These are phyloP conservation scores for Alfaro cultratus DNA, from an alignment of 2,797 vertebrate genomes.

Conservation along the genomic window DNA sequence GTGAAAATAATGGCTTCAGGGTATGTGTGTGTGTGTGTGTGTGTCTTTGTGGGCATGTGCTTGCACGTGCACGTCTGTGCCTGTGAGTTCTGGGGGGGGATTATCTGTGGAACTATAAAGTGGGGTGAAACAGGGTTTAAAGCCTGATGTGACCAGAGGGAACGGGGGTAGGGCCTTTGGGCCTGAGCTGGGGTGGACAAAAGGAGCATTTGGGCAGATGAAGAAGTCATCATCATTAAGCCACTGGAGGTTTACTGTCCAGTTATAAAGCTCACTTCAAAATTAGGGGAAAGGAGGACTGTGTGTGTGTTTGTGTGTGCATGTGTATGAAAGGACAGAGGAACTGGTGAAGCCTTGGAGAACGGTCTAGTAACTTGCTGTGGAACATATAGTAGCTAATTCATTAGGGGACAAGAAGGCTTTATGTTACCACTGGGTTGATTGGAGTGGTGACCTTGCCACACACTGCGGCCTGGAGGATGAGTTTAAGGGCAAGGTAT, in stretches of 20 bases:
- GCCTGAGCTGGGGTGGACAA: conserved; percentile 82
- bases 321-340: conserved; percentile 64
- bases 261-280: conserved; percentile 89
- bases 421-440: conserved; percentile 76
- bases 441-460: conserved; percentile 81
- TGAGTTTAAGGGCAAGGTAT: conserved; percentile 83
- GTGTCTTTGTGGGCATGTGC: conserved; percentile 32
- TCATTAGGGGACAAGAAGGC: conserved; percentile 73
- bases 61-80: conserved; percentile 57
- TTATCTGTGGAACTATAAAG: conserved; percentile 88
- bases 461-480: conserved; percentile 74
- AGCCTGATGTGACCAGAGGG: conserved; percentile 74
- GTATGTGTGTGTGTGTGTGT: conserved; percentile 31
- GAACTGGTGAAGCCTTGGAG: conserved; percentile 44
- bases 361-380: conserved; percentile 26
- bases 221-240: conserved; percentile 97
- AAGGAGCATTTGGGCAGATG: conserved; percentile 95
- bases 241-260: conserved; percentile 87
- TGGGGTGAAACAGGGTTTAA: conserved; percentile 84
- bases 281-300: conserved; percentile 70
- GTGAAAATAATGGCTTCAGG: conserved; percentile 70
- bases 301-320: conserved; percentile 22
- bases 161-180: conserved; percentile 73
- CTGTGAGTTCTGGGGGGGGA: conserved; percentile 68
- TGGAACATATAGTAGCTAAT: conserved; percentile 63